Evolutionary conservation across 1,140 invertebrate genomes (phyloP).

Genomic region (Drosophila erecta): DNA sequence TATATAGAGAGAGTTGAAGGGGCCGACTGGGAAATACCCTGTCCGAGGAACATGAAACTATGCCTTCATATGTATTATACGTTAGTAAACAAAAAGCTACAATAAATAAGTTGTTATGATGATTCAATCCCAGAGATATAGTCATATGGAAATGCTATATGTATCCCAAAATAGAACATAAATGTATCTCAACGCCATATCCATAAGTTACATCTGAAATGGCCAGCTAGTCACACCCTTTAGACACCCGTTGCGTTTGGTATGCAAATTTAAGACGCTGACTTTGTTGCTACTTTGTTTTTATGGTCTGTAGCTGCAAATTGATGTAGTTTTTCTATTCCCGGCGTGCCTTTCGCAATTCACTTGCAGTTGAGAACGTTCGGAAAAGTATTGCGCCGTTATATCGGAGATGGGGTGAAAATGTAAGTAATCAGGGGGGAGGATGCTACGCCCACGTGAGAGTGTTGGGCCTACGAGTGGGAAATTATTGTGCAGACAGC

Average conservation of each 20-base stretch:
- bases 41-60: not conserved
- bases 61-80: not conserved
- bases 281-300: slow-evolving; percentile 36
- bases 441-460: not conserved
- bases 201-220: not conserved
- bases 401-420: slow-evolving; percentile 3
- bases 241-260: slow-evolving; percentile 3
- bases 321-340: slow-evolving; percentile 43
- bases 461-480: slow-evolving; percentile 27
- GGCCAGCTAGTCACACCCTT: slow-evolving; percentile 20
- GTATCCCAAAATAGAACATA: not conserved
- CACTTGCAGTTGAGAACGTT: slow-evolving; percentile 70
- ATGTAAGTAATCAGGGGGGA: slow-evolving; percentile 3
- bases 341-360: slow-evolving; percentile 67
- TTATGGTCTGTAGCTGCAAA: slow-evolving; percentile 31
- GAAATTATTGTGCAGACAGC: slow-evolving; percentile 68
- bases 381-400: slow-evolving; percentile 36
- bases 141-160: not conserved
- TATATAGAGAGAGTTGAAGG: not conserved
- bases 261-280: slow-evolving; percentile 27
- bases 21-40: slow-evolving; percentile 16
- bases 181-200: not conserved
- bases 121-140: not conserved
- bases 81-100: not conserved
- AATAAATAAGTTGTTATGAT: not conserved